These are phyloP conservation scores for Colinus virginianus DNA, from an alignment of 2,113 vertebrate genomes.

Conservation along the genomic window DNA sequence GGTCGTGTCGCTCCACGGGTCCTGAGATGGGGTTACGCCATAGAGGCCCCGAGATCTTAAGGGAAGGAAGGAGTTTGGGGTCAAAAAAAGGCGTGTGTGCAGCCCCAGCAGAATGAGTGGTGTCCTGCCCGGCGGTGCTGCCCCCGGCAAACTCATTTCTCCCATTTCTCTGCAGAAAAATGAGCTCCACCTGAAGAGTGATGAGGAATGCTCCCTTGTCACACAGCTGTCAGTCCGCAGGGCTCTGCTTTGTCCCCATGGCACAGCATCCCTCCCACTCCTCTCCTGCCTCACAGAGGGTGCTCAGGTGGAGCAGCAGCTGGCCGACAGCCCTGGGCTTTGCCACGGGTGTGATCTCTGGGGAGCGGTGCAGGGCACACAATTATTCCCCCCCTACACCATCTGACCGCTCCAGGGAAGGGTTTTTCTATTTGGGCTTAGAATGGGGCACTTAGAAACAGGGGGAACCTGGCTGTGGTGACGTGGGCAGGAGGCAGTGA, in stretches of 20 bases:
- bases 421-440: no score
- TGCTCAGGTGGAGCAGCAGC: neutral
- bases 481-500: neutral
- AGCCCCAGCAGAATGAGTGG: neutral
- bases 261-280: neutral
- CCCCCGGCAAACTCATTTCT: neutral
- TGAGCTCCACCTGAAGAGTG: neutral
- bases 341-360: no score
- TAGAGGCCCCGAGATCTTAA: neutral
- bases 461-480: neutral
- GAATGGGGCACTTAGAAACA: no score
- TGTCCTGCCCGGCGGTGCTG: neutral
- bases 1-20: neutral
- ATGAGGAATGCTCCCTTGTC: neutral
- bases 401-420: no score
- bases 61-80: no score
- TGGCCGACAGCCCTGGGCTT: no score
- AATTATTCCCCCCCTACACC: no score
- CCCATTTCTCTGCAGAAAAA: neutral
- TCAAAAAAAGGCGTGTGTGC: neutral
- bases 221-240: neutral
- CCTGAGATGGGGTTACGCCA: neutral
- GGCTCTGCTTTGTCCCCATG: neutral
- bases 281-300: neutral
- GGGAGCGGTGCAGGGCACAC: no score